Conservation (phyloP, 2,113 vertebrate genomes). For the Rhinichthys klamathensis region DNA sequence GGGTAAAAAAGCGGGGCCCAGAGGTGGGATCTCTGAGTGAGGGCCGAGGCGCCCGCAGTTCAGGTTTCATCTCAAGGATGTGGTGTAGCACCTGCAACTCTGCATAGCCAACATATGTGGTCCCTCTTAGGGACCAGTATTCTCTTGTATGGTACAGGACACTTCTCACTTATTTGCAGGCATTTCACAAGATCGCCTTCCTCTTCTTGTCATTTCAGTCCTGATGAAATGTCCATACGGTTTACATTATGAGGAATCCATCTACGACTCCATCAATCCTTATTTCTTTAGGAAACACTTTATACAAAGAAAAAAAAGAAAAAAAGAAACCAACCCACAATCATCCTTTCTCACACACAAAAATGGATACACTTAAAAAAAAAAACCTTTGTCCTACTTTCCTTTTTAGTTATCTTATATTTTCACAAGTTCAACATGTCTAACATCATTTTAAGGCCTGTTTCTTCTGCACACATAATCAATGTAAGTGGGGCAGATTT, state of each 20-base stretch:
- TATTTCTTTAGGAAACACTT: not conserved
- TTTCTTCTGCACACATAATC: not conserved
- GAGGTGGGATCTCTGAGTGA: not conserved
- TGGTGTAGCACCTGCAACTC: not conserved
- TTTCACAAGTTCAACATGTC: not conserved
- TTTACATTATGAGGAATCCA: not conserved
- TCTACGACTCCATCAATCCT: not conserved
- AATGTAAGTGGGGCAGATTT: not conserved
- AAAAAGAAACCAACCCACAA: not conserved
- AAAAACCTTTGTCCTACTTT: not conserved
- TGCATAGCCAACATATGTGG: not conserved
- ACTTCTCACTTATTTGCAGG: not conserved
- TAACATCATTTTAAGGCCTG: not conserved
- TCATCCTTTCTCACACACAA: not conserved
- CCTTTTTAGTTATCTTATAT: not conserved
- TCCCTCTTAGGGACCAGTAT: not conserved
- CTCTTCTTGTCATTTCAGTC: not conserved
- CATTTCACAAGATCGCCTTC: not conserved
- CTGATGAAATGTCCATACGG: not conserved
- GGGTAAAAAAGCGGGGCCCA: not conserved
- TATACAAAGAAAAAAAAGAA: not conserved
- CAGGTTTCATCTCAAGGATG: not conserved
- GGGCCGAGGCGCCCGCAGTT: not conserved
- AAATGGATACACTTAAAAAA: not conserved
- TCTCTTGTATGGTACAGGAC: not conserved